Evolutionary conservation across 2,888 invertebrate genomes (phyloP), one percentile per base, ranked within the genome.

Genomic region (Ornithoptera priamus): DNA sequence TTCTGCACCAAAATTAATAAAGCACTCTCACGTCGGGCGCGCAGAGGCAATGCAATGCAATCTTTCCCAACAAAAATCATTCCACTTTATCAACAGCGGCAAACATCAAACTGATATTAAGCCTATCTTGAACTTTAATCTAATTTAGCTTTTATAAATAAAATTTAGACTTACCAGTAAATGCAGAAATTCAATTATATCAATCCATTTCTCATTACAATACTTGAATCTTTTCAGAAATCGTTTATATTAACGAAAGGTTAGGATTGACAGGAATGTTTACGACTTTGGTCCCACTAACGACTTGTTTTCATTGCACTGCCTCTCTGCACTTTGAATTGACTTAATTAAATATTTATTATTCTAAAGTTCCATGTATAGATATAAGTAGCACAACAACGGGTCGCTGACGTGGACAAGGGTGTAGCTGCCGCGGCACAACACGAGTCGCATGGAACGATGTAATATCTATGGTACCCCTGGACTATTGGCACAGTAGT

Each of bases 391-490:
- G 30, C 15, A 42, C 57, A 18, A 46, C 17, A 46, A 12, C 17
- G n/a, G 12, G 42, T 46, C 22, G 53, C 30, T 56, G n/a, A 50
- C 10, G 60, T 22, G n/a, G 15, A 60, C 15, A 60, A 53, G n/a
- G 15, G 10, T 22, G 56, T 61, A 67, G 67, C 67, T 67, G 67
- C 67, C 67, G 30, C 18, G 61, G 36, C 59, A 67, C 67, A 67
- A 67, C 67, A 12, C 60, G 30, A 60, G 18, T 50, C 2, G n/a
- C 3, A 61, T 36, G 67, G 67, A 67, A 67, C 61, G 61, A 67
- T 61, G n/a, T 61, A 62, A 67, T 61, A 50, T 50, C 50, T 50
- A 17, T 50, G 18, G 15, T 39, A 39, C 39, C 10, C 39, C 10
- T 50, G 50, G 50, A 50, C 18, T 50, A 50, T 50, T 50, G 50